Evolutionary conservation across 2,113 vertebrate species (phyloP).

Genomic region (Macquaria ambigua): DNA sequence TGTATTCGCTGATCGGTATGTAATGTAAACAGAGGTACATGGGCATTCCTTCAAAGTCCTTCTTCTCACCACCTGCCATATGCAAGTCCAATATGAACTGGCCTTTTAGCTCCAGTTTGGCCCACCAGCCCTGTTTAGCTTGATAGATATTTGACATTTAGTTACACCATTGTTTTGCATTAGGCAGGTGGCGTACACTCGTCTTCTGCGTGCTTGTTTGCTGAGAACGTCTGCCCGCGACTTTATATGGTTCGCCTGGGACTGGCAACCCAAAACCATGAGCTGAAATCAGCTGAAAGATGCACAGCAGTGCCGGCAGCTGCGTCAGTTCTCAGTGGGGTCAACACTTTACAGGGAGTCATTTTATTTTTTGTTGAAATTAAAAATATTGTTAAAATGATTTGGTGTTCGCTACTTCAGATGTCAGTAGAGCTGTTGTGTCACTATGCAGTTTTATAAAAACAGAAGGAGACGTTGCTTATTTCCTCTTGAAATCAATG

Average conservation of each 20-base stretch:
- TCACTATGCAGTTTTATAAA: neutral
- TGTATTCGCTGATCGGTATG: neutral
- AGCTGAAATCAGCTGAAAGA: neutral
- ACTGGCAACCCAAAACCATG: neutral
- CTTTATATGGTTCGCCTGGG: neutral
- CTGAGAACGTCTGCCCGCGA: neutral
- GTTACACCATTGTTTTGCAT: neutral
- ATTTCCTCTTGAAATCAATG: constrained; percentile 1
- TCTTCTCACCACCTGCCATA: neutral
- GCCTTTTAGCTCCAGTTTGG: neutral
- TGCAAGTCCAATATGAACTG: neutral
- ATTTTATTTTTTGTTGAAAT: neutral
- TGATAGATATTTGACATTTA: neutral
- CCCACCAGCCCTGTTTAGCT: neutral
- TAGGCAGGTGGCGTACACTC: neutral
- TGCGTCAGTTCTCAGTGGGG: neutral
- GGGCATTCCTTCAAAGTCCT: too few species aligned
- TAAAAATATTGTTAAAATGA: constrained; percentile 1
- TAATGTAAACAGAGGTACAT: too few species aligned
- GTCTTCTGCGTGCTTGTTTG: neutral
- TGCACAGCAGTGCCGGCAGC: too few species aligned
- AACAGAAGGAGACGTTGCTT: constrained; percentile 9
- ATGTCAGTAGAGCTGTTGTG: constrained; percentile 5
- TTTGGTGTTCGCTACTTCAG: constrained; percentile 1
- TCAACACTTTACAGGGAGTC: neutral